These are phyloP conservation scores for Sinocyclocheilus anophthalmus DNA, from an alignment of 2,113 vertebrate genomes.

Conservation along the genomic window DNA sequence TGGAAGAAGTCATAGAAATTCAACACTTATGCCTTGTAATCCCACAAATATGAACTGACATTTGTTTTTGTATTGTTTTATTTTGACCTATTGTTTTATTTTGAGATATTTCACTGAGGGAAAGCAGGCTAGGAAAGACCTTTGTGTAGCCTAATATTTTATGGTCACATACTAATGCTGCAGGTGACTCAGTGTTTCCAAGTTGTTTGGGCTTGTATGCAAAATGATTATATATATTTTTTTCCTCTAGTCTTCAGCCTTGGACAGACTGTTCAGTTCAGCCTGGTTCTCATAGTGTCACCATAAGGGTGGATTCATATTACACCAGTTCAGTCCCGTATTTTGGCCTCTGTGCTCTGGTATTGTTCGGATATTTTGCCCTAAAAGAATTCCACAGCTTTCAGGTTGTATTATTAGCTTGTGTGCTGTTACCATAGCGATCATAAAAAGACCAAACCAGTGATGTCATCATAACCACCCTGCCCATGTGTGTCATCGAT, in stretches of 20 bases:
- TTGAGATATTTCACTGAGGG: not conserved
- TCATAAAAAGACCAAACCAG: not conserved
- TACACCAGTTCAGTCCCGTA: not conserved
- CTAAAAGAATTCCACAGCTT: not conserved
- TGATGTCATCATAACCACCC: constrained; percentile 3
- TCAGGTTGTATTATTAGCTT: not conserved
- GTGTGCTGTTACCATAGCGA: not conserved
- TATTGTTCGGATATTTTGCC: not conserved
- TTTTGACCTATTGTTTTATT: not conserved
- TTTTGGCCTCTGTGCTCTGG: not conserved
- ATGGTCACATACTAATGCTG: not conserved
- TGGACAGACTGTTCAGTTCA: not conserved
- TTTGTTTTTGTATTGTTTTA: not conserved
- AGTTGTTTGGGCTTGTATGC: constrained; percentile 18
- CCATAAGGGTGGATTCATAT: not conserved
- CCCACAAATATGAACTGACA: not conserved
- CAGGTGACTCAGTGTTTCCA: constrained; percentile 1
- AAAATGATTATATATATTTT: not conserved
- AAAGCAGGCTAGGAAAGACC: not conserved
- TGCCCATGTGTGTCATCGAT: not conserved
- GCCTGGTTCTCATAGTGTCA: not conserved
- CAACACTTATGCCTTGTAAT: not conserved
- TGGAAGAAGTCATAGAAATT: not conserved
- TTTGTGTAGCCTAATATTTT: not conserved
- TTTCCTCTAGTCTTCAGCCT: not conserved